A percentile compares a stretch with the other conserved stretches of the same genome.
Conservation (phyloP, 53 echinoderm and acorn worm genomes). For the Mesocentrotus franciscanus region DNA sequence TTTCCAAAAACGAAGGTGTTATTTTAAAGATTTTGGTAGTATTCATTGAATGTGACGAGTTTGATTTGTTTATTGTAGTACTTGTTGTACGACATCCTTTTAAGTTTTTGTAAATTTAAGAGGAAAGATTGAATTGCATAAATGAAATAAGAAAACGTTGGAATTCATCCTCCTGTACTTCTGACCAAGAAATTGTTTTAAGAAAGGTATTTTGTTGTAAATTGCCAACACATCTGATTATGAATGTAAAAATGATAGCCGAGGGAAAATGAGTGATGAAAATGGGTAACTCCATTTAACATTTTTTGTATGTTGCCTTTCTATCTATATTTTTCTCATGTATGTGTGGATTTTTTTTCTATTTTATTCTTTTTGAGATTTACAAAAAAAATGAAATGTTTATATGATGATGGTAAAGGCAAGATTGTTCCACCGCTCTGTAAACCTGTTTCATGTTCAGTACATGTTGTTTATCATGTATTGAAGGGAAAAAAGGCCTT, state of each 20-base stretch:
- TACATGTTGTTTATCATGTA: constrained; percentile 59
- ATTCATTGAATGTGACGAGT: constrained; percentile 4
- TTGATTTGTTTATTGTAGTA: not conserved
- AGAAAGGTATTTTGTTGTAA: not conserved
- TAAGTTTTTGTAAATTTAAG: not conserved
- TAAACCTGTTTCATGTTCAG: constrained; percentile 39
- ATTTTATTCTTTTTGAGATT: constrained; percentile 41
- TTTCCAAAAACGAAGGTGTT: not conserved
- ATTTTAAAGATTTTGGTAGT: not conserved
- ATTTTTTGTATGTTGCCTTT: constrained; percentile 52
- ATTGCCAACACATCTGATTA: not conserved
- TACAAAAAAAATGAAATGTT: constrained; percentile 45
- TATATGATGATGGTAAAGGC: constrained; percentile 58
- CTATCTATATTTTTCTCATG: constrained; percentile 48
- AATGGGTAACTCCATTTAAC: not conserved
- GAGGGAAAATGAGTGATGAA: not conserved
- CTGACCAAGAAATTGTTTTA: not conserved
- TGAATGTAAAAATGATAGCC: not conserved
- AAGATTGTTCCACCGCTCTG: constrained; percentile 53
- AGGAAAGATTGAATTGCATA: constrained; percentile 2
- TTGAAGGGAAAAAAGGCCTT: constrained; percentile 61
- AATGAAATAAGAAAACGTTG: not conserved
- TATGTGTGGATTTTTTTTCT: constrained; percentile 49
- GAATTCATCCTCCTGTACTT: not conserved
- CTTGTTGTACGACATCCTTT: not conserved